Conservation (phyloP, 2,888 invertebrate genomes). For the Aleiodes leptofemur region DNA sequence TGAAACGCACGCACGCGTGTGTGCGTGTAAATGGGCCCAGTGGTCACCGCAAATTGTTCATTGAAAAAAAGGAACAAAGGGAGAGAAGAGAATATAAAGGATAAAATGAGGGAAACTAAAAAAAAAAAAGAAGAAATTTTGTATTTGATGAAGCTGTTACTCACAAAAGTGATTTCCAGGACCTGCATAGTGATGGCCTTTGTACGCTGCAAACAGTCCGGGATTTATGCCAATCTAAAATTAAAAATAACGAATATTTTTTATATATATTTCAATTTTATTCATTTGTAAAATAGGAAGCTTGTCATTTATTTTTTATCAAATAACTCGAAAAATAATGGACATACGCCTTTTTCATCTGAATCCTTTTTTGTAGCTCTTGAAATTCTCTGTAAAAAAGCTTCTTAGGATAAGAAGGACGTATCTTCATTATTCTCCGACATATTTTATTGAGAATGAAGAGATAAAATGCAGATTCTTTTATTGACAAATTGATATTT, state of each 20-base stretch:
- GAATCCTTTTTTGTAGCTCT: no score
- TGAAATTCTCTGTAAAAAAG: no score
- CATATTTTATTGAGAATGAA: no score
- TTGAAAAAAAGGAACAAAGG: slow-evolving; percentile 3
- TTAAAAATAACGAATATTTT: slow-evolving; percentile 24
- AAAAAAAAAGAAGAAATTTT: neutral
- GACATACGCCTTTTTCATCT: no score
- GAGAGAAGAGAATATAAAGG: neutral
- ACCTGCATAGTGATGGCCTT: slow-evolving; percentile 98
- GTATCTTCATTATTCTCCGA: no score
- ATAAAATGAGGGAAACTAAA: slow-evolving; percentile 9
- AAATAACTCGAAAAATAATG: no score
- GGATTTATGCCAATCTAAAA: slow-evolving; percentile 98
- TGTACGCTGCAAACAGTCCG: slow-evolving; percentile 96
- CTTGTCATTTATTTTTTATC: no score
- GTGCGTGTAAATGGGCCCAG: slow-evolving; percentile 45
- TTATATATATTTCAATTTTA: neutral
- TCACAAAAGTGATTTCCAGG: slow-evolving; percentile 99
- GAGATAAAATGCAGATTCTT: no score
- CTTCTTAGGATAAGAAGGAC: no score
- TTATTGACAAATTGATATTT: no score
- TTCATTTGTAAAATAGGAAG: neutral
- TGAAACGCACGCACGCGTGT: slow-evolving; percentile 63
- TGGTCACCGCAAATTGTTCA: slow-evolving; percentile 48
- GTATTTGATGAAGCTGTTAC: slow-evolving; percentile 63